phyloP scores from a whole-genome alignment of 2,113 vertebrate genomes.

The Barbus barbus region DNA sequence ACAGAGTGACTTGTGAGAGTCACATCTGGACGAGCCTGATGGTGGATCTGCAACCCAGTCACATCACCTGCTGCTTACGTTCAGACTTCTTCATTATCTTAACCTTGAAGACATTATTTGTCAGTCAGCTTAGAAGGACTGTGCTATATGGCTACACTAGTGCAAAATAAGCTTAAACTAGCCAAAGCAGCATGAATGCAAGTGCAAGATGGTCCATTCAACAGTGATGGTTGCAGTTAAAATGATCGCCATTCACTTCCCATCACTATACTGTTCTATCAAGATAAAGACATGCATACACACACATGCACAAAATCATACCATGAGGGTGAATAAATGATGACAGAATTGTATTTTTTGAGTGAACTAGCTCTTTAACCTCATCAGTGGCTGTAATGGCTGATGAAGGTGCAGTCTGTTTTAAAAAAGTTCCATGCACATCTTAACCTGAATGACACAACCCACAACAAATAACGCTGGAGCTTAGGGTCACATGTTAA shows the following conservation, averaged over 20 bases:
- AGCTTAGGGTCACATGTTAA: constrained; percentile 1
- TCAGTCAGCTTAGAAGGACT: neutral
- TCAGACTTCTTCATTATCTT: neutral
- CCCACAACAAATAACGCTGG: neutral
- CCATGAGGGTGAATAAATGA: neutral
- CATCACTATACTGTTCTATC: no score
- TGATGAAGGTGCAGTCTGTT: neutral
- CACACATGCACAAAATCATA: no score
- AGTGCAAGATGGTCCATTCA: no score
- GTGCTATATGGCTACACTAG: neutral
- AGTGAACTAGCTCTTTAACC: neutral
- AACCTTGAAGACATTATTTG: neutral
- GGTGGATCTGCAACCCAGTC: neutral
- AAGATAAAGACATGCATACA: no score
- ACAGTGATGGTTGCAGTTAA: neutral
- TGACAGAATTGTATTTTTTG: neutral
- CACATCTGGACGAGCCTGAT: constrained; percentile 17
- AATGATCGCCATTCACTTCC: neutral
- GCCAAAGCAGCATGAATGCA: neutral
- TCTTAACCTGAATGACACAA: neutral
- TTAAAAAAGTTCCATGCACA: neutral
- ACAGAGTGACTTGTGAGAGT: neutral
- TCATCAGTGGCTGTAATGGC: neutral
- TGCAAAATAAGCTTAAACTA: neutral
- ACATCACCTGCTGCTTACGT: neutral